Evolutionary conservation across 2,888 invertebrate species (phyloP).

Genomic region (Sturmia bella): DNA sequence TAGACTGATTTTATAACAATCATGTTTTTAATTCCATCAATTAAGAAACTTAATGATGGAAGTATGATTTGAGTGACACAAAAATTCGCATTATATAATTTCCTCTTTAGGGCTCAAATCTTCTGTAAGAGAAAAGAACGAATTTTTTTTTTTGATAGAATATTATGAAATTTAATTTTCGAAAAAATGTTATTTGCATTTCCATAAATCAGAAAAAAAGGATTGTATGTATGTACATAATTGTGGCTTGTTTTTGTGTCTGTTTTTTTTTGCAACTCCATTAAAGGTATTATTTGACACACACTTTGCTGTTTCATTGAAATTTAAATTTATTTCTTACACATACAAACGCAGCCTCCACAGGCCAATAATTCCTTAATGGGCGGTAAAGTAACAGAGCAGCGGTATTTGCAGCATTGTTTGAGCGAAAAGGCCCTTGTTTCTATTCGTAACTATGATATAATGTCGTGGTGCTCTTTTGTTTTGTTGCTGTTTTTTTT

Average conservation of each 20-base stretch:
- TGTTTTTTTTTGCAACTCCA: slow-evolving; percentile 51
- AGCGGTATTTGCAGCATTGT: slow-evolving; percentile 44
- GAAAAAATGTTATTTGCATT: background rate
- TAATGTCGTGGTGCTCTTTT: slow-evolving; percentile 54
- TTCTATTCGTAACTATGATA: slow-evolving; percentile 53
- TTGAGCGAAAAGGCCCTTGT: slow-evolving; percentile 46
- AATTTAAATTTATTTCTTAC: slow-evolving; percentile 61
- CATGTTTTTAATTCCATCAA: too few relatives aligned
- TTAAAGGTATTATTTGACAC: slow-evolving; percentile 54
- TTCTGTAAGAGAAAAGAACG: too few relatives aligned
- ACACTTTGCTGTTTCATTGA: slow-evolving; percentile 36
- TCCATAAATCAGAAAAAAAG: slow-evolving; percentile 20
- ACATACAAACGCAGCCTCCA: slow-evolving; percentile 5
- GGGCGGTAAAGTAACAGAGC: slow-evolving; percentile 50
- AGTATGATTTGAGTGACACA: too few relatives aligned
- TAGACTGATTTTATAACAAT: too few relatives aligned
- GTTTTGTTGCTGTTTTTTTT: slow-evolving; percentile 18
- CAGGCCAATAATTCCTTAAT: slow-evolving; percentile 43
- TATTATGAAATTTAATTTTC: too few relatives aligned
- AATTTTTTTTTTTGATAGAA: too few relatives aligned
- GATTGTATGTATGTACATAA: too few relatives aligned
- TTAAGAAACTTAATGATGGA: too few relatives aligned
- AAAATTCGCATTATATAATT: too few relatives aligned
- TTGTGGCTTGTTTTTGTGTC: background rate
- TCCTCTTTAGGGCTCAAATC: too few relatives aligned